phyloP scores from a whole-genome alignment of 2,113 vertebrate species.

The Gopherus evgoodei region DNA sequence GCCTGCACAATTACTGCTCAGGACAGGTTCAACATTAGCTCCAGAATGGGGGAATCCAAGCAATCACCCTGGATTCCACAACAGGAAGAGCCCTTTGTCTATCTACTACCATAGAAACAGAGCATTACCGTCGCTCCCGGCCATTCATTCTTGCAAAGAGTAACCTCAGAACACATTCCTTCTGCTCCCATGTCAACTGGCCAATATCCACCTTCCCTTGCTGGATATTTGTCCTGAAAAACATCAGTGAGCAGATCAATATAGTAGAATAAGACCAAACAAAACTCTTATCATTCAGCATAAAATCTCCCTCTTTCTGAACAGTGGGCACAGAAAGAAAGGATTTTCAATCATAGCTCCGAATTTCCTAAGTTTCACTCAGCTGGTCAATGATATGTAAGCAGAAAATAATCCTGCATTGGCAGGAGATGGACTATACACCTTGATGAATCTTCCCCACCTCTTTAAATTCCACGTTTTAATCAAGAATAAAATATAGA shows the following conservation, averaged over 20 bases:
- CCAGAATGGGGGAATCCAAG: background rate
- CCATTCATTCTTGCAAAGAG: conserved; percentile 93
- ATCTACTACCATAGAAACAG: conserved; percentile 6
- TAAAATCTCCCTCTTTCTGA: background rate
- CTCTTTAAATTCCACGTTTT: background rate
- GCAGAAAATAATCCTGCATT: background rate
- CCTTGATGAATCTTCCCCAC: background rate
- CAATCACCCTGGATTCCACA: background rate
- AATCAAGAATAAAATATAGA: background rate
- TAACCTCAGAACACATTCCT: conserved; percentile 86
- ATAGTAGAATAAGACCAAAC: conserved; percentile 5
- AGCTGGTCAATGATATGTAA: background rate
- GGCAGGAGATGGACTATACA: background rate
- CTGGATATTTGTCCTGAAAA: conserved; percentile 76
- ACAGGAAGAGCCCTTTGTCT: background rate
- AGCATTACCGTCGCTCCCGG: conserved; percentile 75
- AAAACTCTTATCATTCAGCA: background rate
- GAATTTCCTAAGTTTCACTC: background rate
- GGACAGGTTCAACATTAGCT: background rate
- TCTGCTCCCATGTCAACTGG: conserved; percentile 92
- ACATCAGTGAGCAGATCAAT: background rate
- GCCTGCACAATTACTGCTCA: background rate
- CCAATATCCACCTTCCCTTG: conserved; percentile 81
- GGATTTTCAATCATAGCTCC: background rate
- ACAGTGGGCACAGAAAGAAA: background rate